These are phyloP conservation scores for Chironomus tentans DNA, from an alignment of 2,888 invertebrate species.

Conservation along the genomic window DNA sequence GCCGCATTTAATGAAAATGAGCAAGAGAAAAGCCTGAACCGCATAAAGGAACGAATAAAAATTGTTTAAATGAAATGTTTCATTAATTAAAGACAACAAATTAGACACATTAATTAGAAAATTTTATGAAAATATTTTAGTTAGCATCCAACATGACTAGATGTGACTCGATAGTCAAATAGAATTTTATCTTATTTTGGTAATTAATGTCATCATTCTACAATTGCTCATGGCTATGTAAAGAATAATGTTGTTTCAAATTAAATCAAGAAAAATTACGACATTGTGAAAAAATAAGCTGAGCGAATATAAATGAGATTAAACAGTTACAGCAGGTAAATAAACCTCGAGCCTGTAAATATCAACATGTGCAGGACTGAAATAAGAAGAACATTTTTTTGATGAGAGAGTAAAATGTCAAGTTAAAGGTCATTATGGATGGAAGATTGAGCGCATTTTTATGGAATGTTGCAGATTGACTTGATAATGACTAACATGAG, in stretches of 20 bases:
- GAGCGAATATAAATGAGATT: no score
- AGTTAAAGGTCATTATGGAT: no score
- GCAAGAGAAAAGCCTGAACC: background rate
- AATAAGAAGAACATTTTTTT: no score
- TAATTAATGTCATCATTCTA: background rate
- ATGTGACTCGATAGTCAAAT: background rate
- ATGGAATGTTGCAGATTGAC: no score
- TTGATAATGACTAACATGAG: no score
- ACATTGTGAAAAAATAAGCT: no score
- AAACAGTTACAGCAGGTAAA: background rate
- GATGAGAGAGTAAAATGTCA: no score
- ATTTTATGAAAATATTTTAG: background rate
- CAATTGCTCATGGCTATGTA: background rate
- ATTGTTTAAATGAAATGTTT: conserved; percentile 1
- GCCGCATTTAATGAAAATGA: no score
- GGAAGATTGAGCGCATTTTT: no score
- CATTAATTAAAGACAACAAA: conserved; percentile 21
- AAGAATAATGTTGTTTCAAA: background rate
- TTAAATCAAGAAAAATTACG: background rate
- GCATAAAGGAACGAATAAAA: background rate
- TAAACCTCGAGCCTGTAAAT: background rate
- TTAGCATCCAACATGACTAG: background rate
- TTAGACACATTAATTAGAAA: conserved; percentile 15
- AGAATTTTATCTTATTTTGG: background rate
- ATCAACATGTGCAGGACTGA: background rate